These are phyloP conservation scores for Ochropacha duplaris DNA, from an alignment of 2,888 invertebrate species.

Conservation along the genomic window DNA sequence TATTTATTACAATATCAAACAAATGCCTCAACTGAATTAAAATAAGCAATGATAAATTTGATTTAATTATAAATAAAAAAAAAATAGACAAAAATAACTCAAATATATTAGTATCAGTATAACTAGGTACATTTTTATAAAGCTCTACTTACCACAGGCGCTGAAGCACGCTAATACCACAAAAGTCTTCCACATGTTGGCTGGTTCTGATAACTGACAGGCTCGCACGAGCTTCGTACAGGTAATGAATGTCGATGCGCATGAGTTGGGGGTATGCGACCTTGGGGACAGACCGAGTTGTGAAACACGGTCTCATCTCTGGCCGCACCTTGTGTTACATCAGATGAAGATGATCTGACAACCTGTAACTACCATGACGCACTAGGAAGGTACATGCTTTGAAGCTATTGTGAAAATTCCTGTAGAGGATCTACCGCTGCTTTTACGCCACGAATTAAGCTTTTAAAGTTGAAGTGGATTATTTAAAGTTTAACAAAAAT, in stretches of 20 bases:
- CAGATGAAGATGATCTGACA: slow-evolving; percentile 20
- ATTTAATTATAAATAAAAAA: no score
- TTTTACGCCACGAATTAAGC: no score
- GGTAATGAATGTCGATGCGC: slow-evolving; percentile 52
- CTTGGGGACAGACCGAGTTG: slow-evolving; percentile 68
- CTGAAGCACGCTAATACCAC: slow-evolving; percentile 63
- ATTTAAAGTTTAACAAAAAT: background rate
- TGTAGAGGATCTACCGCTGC: no score
- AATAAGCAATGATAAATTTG: no score
- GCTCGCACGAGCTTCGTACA: slow-evolving; percentile 56
- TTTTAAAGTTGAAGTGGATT: no score
- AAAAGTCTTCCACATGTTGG: slow-evolving; percentile 62
- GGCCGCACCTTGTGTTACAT: slow-evolving; percentile 53
- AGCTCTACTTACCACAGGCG: slow-evolving; percentile 62
- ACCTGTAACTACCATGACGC: slow-evolving; percentile 5
- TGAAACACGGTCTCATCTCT: slow-evolving; percentile 59
- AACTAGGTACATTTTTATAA: background rate
- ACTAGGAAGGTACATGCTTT: background rate
- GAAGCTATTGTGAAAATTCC: background rate
- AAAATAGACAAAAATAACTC: background rate
- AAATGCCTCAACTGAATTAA: no score
- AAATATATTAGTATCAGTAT: background rate
- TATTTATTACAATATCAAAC: no score
- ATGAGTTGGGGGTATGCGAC: slow-evolving; percentile 47
- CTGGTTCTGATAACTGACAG: slow-evolving; percentile 43